These are phyloP conservation scores for Catonia carolina DNA, from an alignment of 2,888 invertebrate species.

Conservation along the genomic window DNA sequence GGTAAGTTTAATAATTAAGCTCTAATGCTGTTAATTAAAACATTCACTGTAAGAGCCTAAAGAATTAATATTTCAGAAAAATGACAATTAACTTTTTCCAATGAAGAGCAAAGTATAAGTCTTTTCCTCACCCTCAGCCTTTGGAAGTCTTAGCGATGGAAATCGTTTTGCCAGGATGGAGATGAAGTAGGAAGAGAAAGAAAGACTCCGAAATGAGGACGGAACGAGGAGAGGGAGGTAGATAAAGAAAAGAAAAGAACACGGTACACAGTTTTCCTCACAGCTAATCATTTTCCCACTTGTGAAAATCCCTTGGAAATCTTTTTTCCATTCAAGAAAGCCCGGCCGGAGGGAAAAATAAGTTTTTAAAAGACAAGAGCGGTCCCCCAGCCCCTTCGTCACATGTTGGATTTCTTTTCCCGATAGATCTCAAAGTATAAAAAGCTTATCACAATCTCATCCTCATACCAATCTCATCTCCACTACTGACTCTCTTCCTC, in stretches of 20 bases:
- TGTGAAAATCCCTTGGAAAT: conserved; percentile 24
- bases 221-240: neutral
- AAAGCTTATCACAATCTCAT: conserved; percentile 27
- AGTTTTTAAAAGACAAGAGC: conserved; percentile 25
- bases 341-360: conserved; percentile 20
- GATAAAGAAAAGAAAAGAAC: conserved; percentile 7
- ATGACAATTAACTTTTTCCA: conserved; percentile 11
- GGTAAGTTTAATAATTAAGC: too few species aligned
- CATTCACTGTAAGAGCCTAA: neutral
- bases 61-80: conserved; percentile 9
- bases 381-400: conserved; percentile 18
- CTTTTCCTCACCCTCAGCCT: neutral
- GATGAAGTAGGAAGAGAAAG: neutral
- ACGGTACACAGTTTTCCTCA: conserved; percentile 19
- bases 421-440: conserved; percentile 28
- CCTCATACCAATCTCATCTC: conserved; percentile 6
- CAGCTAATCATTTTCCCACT: conserved; percentile 25
- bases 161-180: conserved; percentile 10
- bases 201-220: neutral
- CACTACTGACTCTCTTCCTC: neutral
- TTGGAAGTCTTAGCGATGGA: neutral
- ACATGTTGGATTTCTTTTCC: conserved; percentile 25
- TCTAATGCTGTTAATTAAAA: too few species aligned
- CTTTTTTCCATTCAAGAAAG: conserved; percentile 19
- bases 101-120: neutral